Percentiles rank a stretch among this genome's conserved stretches.
phyloP scores from a whole-genome alignment of 1,140 invertebrate species.

The Pachypeltis micranthus region DNA sequence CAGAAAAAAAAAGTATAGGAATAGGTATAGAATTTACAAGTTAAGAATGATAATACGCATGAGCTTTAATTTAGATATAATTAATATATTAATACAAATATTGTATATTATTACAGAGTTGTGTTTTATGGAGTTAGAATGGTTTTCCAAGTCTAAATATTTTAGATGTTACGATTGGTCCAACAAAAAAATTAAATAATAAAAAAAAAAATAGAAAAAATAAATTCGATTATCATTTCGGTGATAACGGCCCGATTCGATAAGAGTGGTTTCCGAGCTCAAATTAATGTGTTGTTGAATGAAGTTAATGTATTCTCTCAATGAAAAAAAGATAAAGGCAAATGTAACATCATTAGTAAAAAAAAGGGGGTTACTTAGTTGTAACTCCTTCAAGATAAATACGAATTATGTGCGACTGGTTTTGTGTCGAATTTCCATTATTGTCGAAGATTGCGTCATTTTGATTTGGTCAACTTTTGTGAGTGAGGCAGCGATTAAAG shows the following conservation, averaged over 20 bases:
- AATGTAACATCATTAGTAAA: not conserved
- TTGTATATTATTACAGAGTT: conserved; percentile 15
- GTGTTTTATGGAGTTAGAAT: conserved; percentile 12
- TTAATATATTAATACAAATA: too few species aligned
- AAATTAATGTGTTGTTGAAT: conserved; percentile 18
- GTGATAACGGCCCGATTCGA: conserved; percentile 15
- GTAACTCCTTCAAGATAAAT: conserved; percentile 3
- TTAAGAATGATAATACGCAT: conserved; percentile 20
- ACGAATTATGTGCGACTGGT: too few species aligned
- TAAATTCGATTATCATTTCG: not conserved
- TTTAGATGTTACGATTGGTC: conserved; percentile 15
- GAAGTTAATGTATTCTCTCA: conserved; percentile 19
- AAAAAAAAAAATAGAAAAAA: not conserved
- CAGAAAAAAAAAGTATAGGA: not conserved
- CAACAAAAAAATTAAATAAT: conserved; percentile 6
- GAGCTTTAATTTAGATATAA: conserved; percentile 23
- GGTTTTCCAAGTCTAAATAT: conserved; percentile 10
- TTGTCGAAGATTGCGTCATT: too few species aligned
- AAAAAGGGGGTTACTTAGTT: conserved; percentile 2
- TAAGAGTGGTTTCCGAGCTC: conserved; percentile 16
- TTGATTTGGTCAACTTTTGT: too few species aligned
- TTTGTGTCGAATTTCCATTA: too few species aligned
- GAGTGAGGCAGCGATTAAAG: too few species aligned
- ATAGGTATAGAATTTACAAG: conserved; percentile 13
- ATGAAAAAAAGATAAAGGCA: conserved; percentile 1